Evolutionary conservation across 92 coral and sea anemone genomes (phyloP), one percentile per base, ranked within the genome.

Genomic region (Actinostola sp.): DNA sequence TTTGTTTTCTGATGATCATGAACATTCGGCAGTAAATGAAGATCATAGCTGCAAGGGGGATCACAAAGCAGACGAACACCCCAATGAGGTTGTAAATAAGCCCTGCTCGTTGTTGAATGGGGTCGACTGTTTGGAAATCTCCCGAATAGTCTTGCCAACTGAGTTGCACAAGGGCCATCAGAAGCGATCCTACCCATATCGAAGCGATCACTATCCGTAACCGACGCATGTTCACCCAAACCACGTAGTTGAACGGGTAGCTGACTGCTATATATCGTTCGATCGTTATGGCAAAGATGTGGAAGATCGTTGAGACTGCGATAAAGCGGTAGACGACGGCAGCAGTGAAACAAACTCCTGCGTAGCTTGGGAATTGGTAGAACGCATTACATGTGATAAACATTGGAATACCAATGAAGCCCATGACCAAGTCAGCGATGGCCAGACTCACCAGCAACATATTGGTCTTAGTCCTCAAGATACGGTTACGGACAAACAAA

Each of bases 261-360:
- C 92, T 86, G 29, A 94, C 92, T 0, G 97, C 89, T 35, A 91
- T 82, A 67, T 94, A 94, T n/a, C 98, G 71, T 38, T 94, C 98
- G 1, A 84, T 83, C 1, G 98, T 94, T 30, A 94, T 88, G 14
- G 89, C 89, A 30, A 94, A 80, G 41, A 94, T 94, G 55, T 94
- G 98, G 56, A 87, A 89, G 42, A 94, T 94, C 32, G 98, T 94
- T 33, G 97, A 94, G 57, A 89, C 93, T 43, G 98, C 98, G 52
- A 88, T 82, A 32, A 89, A 80, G 14, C 98, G 86, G 63, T 94
- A 94, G 20, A 86, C 70, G n/a, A 81, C 88, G 0, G 80, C 90
- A 1, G 98, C 84, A 9, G 89, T 61, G 19, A 94, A 67, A 70
- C 98, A 94, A 35, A 94, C 72, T 23, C 82, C 82, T 10, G 72